These are phyloP conservation scores for Melieria picta DNA, from an alignment of 2,888 invertebrate genomes.

Conservation along the genomic window DNA sequence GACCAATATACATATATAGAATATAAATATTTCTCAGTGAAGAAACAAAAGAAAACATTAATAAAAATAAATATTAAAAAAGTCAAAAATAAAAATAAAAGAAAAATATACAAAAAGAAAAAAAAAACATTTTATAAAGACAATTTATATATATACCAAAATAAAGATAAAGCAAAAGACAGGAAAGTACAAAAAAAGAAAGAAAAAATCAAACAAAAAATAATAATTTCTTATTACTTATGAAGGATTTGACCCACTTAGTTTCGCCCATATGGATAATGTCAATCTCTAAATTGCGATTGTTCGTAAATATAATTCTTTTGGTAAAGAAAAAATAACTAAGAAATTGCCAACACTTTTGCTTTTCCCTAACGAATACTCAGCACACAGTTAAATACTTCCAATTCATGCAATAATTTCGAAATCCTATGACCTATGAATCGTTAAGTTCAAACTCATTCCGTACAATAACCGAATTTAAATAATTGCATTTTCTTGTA, in stretches of 20 bases:
- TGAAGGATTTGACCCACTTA: constrained; percentile 13
- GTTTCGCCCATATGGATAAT: no score
- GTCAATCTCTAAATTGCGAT: no score
- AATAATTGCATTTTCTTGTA: no score
- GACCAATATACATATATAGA: constrained; percentile 34
- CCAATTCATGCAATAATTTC: no score
- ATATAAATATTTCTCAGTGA: constrained; percentile 37
- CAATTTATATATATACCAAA: constrained; percentile 28
- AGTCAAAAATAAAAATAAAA: constrained; percentile 34
- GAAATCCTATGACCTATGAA: no score
- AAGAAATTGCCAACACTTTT: no score
- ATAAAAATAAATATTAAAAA: constrained; percentile 24
- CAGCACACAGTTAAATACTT: no score
- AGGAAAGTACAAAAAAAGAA: constrained; percentile 29
- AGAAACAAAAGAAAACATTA: constrained; percentile 25
- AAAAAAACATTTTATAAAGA: constrained; percentile 30
- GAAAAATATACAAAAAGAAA: constrained; percentile 33
- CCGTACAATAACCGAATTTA: no score
- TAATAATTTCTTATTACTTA: constrained; percentile 32
- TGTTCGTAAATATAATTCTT: no score
- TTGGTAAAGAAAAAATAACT: no score
- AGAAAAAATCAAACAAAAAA: constrained; percentile 29
- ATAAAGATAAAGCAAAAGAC: constrained; percentile 34
- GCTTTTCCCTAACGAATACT: no score
- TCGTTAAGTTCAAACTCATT: no score